phyloP scores from a whole-genome alignment of 2,888 invertebrate genomes.

The Biston betularia region DNA sequence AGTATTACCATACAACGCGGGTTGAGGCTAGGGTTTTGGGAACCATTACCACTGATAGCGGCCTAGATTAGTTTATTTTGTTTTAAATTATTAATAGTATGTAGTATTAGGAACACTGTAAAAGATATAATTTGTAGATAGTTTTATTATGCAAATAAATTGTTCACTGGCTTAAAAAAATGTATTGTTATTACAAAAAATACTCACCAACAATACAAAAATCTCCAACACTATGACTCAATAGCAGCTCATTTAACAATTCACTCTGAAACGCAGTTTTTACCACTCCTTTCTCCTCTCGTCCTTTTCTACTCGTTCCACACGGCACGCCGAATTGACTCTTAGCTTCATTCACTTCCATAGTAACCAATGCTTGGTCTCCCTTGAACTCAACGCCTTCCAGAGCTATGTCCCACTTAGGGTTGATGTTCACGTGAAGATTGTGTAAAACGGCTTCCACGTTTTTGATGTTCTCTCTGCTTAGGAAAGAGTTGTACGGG shows the following conservation, averaged over 20 bases:
- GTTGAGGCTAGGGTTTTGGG: too few species aligned
- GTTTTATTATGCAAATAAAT: too few species aligned
- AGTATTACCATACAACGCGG: too few species aligned
- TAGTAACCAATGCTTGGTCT: slow-evolving; percentile 69
- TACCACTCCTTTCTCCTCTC: slow-evolving; percentile 74
- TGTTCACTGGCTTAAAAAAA: too few species aligned
- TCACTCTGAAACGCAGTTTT: slow-evolving; percentile 93
- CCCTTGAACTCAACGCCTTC: slow-evolving; percentile 62
- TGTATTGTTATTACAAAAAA: not conserved
- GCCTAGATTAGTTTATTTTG: too few species aligned
- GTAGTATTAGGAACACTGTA: too few species aligned
- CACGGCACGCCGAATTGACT: slow-evolving; percentile 75
- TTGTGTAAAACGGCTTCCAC: slow-evolving; percentile 90
- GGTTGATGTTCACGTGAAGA: slow-evolving; percentile 78
- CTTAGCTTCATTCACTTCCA: slow-evolving; percentile 72
- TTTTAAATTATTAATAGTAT: too few species aligned
- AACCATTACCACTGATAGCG: too few species aligned
- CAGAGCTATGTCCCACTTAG: slow-evolving; percentile 60
- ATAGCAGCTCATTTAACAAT: slow-evolving; percentile 91
- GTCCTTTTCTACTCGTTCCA: slow-evolving; percentile 62
- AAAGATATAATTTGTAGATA: too few species aligned
- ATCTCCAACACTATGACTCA: slow-evolving; percentile 93
- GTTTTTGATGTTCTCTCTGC: slow-evolving; percentile 91
- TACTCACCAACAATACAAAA: slow-evolving; percentile 91
- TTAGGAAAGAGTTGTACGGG: slow-evolving; percentile 92